phyloP scores from a whole-genome alignment of 1,140 invertebrate genomes.

The Orussus abietinus region DNA sequence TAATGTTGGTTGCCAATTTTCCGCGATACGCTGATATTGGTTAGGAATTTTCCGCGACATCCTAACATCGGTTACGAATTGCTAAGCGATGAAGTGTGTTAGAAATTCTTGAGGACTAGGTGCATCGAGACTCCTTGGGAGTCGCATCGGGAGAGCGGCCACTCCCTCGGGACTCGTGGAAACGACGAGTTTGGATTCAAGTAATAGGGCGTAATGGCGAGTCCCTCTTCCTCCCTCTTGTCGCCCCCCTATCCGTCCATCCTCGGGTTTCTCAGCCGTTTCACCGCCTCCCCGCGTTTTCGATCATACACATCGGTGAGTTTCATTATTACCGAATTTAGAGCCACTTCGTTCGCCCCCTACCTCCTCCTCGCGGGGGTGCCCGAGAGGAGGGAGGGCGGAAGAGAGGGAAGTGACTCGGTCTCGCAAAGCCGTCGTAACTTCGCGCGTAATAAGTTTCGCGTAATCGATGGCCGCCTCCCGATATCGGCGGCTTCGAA shows the following conservation, averaged over 20 bases:
- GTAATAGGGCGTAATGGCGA: conserved; percentile 19
- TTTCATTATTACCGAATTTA: conserved; percentile 46
- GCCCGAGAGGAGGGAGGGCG: conserved; percentile 1
- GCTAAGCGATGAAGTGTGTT: no score
- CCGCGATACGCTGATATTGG: no score
- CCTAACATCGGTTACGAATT: no score
- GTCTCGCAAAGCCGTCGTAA: conserved; percentile 11
- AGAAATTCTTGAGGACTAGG: no score
- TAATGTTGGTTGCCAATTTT: no score
- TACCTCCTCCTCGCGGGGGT: conserved; percentile 12
- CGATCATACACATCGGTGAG: conserved; percentile 44
- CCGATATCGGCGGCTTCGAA: conserved; percentile 18
- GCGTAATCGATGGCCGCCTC: conserved; percentile 19
- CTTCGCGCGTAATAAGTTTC: conserved; percentile 21
- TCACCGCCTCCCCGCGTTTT: conserved; percentile 32
- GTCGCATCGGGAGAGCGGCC: no score
- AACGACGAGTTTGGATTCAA: conserved; percentile 18
- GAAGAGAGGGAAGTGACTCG: no score
- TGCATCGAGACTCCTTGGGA: no score
- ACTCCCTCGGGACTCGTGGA: no score
- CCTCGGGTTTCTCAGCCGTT: conserved; percentile 18
- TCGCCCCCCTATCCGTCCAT: conserved; percentile 10
- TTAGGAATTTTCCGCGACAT: no score
- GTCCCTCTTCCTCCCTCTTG: conserved; percentile 2
- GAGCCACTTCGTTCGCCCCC: conserved; percentile 20